Evolutionary conservation across 2,113 vertebrate species (phyloP), one percentile per base, ranked within the genome.

Genomic region (Chaenogobius annularis): DNA sequence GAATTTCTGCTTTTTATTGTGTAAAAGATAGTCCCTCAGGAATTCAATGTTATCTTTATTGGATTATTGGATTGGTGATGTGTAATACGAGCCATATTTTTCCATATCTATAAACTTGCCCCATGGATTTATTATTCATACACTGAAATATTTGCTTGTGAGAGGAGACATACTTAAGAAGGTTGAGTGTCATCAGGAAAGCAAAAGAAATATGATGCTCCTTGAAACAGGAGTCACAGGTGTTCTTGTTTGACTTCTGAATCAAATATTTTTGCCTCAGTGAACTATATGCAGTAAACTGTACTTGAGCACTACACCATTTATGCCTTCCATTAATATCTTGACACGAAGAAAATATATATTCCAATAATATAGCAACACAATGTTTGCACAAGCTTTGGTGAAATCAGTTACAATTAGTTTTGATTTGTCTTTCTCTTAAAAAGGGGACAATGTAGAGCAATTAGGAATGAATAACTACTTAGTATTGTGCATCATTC

Each of bases 41-140:
- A 47, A 43, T 47, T 47, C 11, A 23, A 47, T 63, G 17, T 63
- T 35, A 40, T 40, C 17, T 63, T 63, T 40, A 63, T 63, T 40
- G 9, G 35, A 20, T 40, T 40, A 15, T 63, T 62, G 17, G 26
- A 62, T 17, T 63, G 26, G 14, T 9, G 14, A 35, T 20, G 61
- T 63, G 61, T 3, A 19, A 40, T 43, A n/a, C 43, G 35, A 40
- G 9, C 35, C 10, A 20, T 40, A 17, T 46, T 66, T 54, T 73
- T 68, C n/a, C 48, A 46, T 52, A 46, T 31, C 69, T 59, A 68
- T 83, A 70, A 85, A 82, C 48, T 47, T 54, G 14, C 20, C 52
- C 46, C 23, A 52, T 74, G 46, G 72, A 72, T 72, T 70, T 56
- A 23, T 72, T 72, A 77, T 79, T 69, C 26, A 63, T 67, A 35